These are phyloP conservation scores for Agriopis marginaria DNA, from an alignment of 2,888 invertebrate genomes.

Conservation along the genomic window DNA sequence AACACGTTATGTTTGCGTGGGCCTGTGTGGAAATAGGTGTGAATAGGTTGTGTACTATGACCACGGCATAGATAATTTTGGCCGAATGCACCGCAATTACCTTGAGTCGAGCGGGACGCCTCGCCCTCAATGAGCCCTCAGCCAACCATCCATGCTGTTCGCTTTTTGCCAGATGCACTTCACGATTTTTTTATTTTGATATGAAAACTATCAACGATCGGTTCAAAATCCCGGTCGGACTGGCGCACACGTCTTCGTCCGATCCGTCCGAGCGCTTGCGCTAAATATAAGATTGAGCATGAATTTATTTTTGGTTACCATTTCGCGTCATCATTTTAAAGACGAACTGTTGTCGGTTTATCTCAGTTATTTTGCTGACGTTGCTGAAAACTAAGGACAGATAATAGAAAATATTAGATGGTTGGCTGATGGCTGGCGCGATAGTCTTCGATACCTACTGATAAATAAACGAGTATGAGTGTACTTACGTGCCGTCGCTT, in stretches of 20 bases:
- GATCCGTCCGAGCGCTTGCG: constrained; percentile 66
- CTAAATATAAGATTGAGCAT: constrained; percentile 86
- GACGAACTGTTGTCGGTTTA: constrained; percentile 51
- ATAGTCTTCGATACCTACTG: constrained; percentile 17
- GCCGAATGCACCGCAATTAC: constrained; percentile 76
- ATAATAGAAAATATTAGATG: constrained; percentile 38
- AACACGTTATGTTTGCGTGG: constrained; percentile 83
- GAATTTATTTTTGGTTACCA: constrained; percentile 82
- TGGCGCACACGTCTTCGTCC: constrained; percentile 75
- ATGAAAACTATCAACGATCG: constrained; percentile 76
- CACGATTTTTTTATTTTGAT: constrained; percentile 59
- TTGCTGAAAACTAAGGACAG: constrained; percentile 18
- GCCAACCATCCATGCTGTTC: constrained; percentile 63
- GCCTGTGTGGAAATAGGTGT: constrained; percentile 84
- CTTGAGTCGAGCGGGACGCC: constrained; percentile 71
- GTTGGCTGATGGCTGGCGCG: constrained; percentile 26
- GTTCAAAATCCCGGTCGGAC: constrained; percentile 82
- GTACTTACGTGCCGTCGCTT: constrained; percentile 54
- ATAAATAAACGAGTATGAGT: constrained; percentile 33
- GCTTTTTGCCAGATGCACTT: constrained; percentile 63
- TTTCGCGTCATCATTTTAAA: constrained; percentile 80
- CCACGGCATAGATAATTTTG: constrained; percentile 76
- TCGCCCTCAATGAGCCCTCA: constrained; percentile 54
- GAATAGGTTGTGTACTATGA: constrained; percentile 82
- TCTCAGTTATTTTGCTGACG: constrained; percentile 48